A percentile compares a stretch with the other conserved stretches of the same genome.
phyloP scores from a whole-genome alignment of 2,797 vertebrate species.

The Alosa sapidissima region DNA sequence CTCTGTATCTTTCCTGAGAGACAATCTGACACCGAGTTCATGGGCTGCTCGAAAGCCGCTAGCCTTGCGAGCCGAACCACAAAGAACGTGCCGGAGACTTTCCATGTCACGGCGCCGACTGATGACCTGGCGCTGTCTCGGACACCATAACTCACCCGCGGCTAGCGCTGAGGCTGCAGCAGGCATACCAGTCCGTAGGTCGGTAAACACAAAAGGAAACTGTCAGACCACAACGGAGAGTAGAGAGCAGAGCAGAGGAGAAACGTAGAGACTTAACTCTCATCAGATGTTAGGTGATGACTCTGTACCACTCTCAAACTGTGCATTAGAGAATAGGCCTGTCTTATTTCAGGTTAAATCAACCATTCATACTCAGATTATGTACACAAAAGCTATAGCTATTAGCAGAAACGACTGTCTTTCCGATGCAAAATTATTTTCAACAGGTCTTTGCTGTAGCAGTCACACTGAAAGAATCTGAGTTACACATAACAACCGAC shows the following conservation, averaged over 20 bases:
- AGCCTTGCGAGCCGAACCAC: conserved; percentile 41
- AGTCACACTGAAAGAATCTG: not conserved
- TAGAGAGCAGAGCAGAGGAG: not conserved
- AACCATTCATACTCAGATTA: not conserved
- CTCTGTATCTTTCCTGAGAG: conserved; percentile 38
- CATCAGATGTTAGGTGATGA: not conserved
- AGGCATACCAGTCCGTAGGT: not conserved
- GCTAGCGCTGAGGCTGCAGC: not conserved
- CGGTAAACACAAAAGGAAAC: not conserved
- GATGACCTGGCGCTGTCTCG: conserved; percentile 7
- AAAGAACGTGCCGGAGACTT: conserved; percentile 50
- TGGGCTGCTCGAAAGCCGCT: conserved; percentile 34
- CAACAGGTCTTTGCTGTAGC: not conserved
- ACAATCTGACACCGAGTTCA: conserved; percentile 37
- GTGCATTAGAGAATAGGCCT: not conserved
- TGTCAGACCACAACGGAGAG: not conserved
- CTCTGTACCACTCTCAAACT: not conserved
- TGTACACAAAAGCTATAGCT: not conserved
- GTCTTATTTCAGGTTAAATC: not conserved
- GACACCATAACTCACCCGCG: conserved; percentile 11
- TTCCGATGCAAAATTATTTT: not conserved
- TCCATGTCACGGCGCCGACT: conserved; percentile 45
- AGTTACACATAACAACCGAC: not conserved
- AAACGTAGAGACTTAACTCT: not conserved
- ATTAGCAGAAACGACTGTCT: not conserved